phyloP scores from a whole-genome alignment of 2,113 vertebrate genomes.

The Verasper variegatus region DNA sequence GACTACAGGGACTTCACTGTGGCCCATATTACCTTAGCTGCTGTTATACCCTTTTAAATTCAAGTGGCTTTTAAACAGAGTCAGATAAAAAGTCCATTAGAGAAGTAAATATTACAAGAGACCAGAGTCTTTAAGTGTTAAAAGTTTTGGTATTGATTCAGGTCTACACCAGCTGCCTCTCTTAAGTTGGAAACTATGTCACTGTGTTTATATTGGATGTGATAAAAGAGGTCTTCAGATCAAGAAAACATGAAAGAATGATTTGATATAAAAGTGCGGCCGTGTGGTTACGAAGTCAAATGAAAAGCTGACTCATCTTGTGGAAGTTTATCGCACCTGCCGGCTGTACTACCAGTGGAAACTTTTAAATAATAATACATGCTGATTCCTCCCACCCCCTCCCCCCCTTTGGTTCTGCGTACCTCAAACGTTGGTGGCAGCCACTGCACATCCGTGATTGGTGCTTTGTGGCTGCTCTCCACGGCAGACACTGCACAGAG shows the following conservation, averaged over 20 bases:
- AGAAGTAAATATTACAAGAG: constrained; percentile 23
- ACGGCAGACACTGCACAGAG: constrained; percentile 85
- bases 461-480: constrained; percentile 83
- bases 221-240: constrained; percentile 11
- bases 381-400: background rate
- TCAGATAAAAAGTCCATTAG: constrained; percentile 26
- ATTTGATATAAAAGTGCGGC: background rate
- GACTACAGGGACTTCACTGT: background rate
- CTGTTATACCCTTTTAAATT: constrained; percentile 9
- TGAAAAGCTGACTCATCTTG: constrained; percentile 7
- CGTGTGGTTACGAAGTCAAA: background rate
- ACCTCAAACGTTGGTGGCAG: constrained; percentile 87
- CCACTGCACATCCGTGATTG: constrained; percentile 91
- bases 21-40: background rate
- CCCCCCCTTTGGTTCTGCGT: constrained; percentile 33
- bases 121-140: constrained; percentile 10
- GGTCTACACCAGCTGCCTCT: constrained; percentile 1
- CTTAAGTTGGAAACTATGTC: constrained; percentile 22
- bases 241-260: constrained; percentile 13
- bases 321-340: no score
- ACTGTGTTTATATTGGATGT: constrained; percentile 51
- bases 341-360: no score
- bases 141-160: constrained; percentile 19
- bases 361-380: no score
- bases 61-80: constrained; percentile 24